Conservation (phyloP, 2,113 vertebrate genomes). For the Engraulis encrasicolus region DNA sequence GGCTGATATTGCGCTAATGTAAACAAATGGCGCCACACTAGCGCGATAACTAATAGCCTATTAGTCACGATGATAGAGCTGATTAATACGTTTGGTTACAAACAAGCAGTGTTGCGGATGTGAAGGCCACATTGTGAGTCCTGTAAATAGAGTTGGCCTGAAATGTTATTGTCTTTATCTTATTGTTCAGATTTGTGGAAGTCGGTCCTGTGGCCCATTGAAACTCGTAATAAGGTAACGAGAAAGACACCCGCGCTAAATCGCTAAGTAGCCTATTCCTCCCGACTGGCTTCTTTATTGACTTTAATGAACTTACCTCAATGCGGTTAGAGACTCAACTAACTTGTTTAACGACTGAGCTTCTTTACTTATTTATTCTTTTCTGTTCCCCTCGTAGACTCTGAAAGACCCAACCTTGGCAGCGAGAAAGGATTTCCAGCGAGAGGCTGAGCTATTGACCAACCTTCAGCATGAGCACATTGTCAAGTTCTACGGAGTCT, state of each 20-base stretch:
- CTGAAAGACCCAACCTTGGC: slow-evolving; percentile 87
- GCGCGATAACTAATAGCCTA: not conserved
- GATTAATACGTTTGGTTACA: not conserved
- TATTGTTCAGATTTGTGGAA: not conserved
- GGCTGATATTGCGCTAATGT: not conserved
- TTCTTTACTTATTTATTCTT: not conserved
- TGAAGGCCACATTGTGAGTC: not conserved
- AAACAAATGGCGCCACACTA: not conserved
- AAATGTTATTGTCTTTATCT: not conserved
- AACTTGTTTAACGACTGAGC: not conserved
- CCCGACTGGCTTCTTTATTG: not conserved
- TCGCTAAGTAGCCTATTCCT: not conserved
- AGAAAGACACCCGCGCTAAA: not conserved
- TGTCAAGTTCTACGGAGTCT: slow-evolving; percentile 88
- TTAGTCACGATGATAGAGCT: not conserved
- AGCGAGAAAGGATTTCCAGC: slow-evolving; percentile 89
- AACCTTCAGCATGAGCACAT: slow-evolving; percentile 91
- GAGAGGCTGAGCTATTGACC: slow-evolving; percentile 88
- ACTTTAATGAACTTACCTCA: not conserved
- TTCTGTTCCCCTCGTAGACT: slow-evolving; percentile 66
- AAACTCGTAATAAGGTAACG: not conserved
- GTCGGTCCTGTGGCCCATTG: not conserved
- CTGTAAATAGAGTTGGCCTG: not conserved
- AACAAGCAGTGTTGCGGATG: not conserved
- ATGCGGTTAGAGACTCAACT: not conserved